Evolutionary conservation across 2,797 vertebrate species (phyloP).

Genomic region (Danio albolineatus): DNA sequence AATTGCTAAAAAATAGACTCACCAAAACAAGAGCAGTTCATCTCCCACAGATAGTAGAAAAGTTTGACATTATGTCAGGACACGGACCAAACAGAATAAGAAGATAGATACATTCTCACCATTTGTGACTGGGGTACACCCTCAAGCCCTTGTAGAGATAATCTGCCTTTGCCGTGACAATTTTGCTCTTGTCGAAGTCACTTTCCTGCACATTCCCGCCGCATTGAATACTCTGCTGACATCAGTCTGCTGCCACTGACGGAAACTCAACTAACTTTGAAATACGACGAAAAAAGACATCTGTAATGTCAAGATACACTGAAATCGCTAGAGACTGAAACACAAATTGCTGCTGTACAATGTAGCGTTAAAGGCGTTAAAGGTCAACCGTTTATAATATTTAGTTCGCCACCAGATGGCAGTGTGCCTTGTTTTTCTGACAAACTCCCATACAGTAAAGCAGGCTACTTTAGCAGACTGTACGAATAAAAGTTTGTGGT

Average conservation of each 20-base stretch:
- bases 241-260: conserved; percentile 16
- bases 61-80: no score
- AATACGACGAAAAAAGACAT: conserved; percentile 9
- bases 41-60: no score
- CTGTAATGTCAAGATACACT: background rate
- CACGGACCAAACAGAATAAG: no score
- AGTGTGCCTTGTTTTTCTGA: background rate
- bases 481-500: background rate
- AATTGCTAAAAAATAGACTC: no score
- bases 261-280: background rate
- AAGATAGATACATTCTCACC: no score
- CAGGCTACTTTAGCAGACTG: no score
- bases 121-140: no score
- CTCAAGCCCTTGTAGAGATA: no score
- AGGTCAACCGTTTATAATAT: background rate
- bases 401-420: conserved; percentile 33
- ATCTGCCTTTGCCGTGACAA: no score
- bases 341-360: background rate
- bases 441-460: background rate
- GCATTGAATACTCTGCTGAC: conserved; percentile 1
- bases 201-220: no score
- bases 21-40: no score
- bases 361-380: background rate
- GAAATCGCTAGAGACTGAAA: background rate
- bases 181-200: no score